These are phyloP conservation scores for Danio jaintianensis DNA, from an alignment of 2,797 vertebrate species.

Conservation along the genomic window DNA sequence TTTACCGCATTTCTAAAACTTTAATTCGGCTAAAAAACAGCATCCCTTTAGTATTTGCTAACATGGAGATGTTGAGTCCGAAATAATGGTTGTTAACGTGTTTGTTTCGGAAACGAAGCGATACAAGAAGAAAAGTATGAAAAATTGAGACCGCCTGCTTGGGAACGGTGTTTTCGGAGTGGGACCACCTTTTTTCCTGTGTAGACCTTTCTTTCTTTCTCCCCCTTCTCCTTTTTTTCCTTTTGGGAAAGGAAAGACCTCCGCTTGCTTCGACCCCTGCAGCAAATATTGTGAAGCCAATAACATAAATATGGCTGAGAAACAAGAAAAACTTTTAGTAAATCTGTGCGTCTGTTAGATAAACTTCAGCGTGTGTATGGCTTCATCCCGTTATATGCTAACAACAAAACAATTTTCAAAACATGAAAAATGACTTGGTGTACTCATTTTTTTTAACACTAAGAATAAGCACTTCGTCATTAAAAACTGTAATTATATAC, in stretches of 20 bases:
- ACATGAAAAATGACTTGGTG: not conserved
- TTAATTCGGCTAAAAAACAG: conserved; percentile 53
- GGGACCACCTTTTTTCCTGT: conserved; percentile 72
- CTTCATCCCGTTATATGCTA: not conserved
- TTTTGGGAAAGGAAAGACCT: conserved; percentile 66
- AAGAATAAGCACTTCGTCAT: not conserved
- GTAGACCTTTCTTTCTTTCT: conserved; percentile 63
- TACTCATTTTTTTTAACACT: not conserved
- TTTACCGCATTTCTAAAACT: conserved; percentile 70
- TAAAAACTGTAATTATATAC: not conserved
- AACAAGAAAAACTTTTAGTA: not conserved
- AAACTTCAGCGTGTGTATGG: not conserved
- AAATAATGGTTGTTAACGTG: not conserved
- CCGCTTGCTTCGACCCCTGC: conserved; percentile 71
- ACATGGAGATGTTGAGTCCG: conserved; percentile 9
- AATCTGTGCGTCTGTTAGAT: not conserved
- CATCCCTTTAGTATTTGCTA: not conserved
- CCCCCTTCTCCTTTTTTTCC: conserved; percentile 35
- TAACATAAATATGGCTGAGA: conserved; percentile 20
- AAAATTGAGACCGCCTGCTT: conserved; percentile 41
- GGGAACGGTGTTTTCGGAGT: conserved; percentile 72
- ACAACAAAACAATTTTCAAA: not conserved
- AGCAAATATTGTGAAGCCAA: conserved; percentile 54
- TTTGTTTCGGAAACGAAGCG: not conserved
- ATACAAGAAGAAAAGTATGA: conserved; percentile 26